phyloP scores from a whole-genome alignment of 2,888 invertebrate species.

The Axea sp. region DNA sequence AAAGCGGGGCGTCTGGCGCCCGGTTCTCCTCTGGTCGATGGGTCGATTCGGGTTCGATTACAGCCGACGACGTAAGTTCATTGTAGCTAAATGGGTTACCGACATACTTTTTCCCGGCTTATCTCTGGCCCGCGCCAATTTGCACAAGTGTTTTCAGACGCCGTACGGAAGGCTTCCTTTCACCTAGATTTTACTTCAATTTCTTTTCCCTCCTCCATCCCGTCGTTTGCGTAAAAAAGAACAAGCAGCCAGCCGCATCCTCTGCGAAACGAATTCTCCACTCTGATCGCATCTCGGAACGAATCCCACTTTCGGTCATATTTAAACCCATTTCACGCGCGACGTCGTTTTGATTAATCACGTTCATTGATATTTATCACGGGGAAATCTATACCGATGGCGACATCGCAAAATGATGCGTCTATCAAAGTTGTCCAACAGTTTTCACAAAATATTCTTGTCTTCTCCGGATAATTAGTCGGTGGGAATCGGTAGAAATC shows the following conservation, averaged over 20 bases:
- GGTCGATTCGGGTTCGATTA: constrained; percentile 63
- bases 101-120: constrained; percentile 61
- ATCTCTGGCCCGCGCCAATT: constrained; percentile 58
- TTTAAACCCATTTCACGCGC: too few relatives aligned
- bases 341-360: too few relatives aligned
- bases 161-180: constrained; percentile 22
- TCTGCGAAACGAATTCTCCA: neutral
- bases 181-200: constrained; percentile 17
- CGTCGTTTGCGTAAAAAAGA: neutral
- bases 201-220: neutral
- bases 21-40: constrained; percentile 40
- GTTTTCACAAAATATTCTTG: too few relatives aligned
- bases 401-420: too few relatives aligned
- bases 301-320: too few relatives aligned
- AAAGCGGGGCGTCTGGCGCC: constrained; percentile 57
- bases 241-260: too few relatives aligned
- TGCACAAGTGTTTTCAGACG: constrained; percentile 60
- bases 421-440: too few relatives aligned
- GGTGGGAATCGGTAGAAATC: too few relatives aligned
- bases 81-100: constrained; percentile 64
- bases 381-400: too few relatives aligned
- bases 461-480: too few relatives aligned
- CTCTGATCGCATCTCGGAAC: neutral
- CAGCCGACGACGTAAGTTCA: constrained; percentile 63
- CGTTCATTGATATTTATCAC: too few relatives aligned